These are phyloP conservation scores for Archips xylosteana DNA, from an alignment of 2,888 invertebrate genomes.

Conservation along the genomic window DNA sequence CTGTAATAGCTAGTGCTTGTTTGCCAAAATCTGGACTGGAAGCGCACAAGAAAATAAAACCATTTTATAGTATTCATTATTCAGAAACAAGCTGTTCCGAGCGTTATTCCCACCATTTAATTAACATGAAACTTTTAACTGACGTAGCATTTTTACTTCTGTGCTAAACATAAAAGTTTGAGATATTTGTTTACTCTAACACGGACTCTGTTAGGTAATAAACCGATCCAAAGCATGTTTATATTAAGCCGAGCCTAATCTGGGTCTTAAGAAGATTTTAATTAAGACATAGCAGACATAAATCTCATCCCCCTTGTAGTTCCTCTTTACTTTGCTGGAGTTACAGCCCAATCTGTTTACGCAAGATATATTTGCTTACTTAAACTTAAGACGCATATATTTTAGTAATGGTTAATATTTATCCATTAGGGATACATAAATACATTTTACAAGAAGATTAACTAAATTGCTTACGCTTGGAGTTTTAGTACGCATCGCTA, in stretches of 20 bases:
- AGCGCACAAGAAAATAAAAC: background rate
- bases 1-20: background rate
- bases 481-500: background rate
- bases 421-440: slow-evolving; percentile 7
- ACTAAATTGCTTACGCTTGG: background rate
- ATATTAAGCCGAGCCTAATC: slow-evolving; percentile 50
- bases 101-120: background rate
- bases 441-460: background rate
- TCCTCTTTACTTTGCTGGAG: slow-evolving; percentile 24
- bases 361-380: slow-evolving; percentile 14
- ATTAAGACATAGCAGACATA: slow-evolving; percentile 54
- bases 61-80: background rate
- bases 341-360: slow-evolving; percentile 31
- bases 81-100: background rate
- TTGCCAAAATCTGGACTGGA: background rate
- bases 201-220: slow-evolving; percentile 10
- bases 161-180: background rate
- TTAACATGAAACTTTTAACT: background rate
- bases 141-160: background rate
- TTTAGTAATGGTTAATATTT: slow-evolving; percentile 6
- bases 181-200: background rate
- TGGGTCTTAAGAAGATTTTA: slow-evolving; percentile 59
- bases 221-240: slow-evolving; percentile 41
- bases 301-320: slow-evolving; percentile 42
- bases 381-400: slow-evolving; percentile 18